These are phyloP conservation scores for Pseudochirops cupreus DNA, from an alignment of 2,797 vertebrate species.

Conservation along the genomic window DNA sequence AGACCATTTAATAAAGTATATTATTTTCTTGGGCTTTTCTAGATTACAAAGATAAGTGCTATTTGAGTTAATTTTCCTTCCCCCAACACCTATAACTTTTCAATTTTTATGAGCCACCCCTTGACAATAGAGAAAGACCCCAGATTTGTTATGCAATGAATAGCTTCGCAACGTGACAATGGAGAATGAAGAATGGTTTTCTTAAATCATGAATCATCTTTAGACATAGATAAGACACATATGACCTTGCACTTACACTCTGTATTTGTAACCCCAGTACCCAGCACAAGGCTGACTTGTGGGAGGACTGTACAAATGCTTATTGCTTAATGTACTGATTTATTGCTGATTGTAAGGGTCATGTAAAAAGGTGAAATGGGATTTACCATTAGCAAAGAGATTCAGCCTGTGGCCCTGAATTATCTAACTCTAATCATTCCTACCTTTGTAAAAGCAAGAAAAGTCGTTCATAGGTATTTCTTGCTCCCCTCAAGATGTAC, in stretches of 20 bases:
- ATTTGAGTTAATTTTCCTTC: conserved; percentile 51
- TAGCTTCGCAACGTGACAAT: not conserved
- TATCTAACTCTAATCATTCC: too few relatives aligned
- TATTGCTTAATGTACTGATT: not conserved
- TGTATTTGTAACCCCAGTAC: not conserved
- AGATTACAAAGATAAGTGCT: conserved; percentile 26
- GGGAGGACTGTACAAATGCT: not conserved
- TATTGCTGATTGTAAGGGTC: not conserved
- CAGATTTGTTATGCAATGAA: not conserved
- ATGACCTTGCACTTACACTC: not conserved
- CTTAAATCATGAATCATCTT: not conserved
- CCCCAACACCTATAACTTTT: conserved; percentile 14
- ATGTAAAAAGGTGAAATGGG: conserved; percentile 21
- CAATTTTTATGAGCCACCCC: conserved; percentile 23
- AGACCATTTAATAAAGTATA: conserved; percentile 37
- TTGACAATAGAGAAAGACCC: conserved; percentile 30
- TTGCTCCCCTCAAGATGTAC: too few relatives aligned
- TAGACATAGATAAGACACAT: conserved; percentile 16
- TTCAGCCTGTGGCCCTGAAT: not conserved
- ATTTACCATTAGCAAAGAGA: conserved; percentile 40
- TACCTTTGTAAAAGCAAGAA: too few relatives aligned
- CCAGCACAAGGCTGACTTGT: not conserved
- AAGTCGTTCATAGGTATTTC: too few relatives aligned
- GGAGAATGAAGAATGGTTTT: conserved; percentile 19
- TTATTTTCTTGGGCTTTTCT: conserved; percentile 15